These are phyloP conservation scores for Lucinisca nassula DNA, from an alignment of 2,888 invertebrate species.

Conservation along the genomic window DNA sequence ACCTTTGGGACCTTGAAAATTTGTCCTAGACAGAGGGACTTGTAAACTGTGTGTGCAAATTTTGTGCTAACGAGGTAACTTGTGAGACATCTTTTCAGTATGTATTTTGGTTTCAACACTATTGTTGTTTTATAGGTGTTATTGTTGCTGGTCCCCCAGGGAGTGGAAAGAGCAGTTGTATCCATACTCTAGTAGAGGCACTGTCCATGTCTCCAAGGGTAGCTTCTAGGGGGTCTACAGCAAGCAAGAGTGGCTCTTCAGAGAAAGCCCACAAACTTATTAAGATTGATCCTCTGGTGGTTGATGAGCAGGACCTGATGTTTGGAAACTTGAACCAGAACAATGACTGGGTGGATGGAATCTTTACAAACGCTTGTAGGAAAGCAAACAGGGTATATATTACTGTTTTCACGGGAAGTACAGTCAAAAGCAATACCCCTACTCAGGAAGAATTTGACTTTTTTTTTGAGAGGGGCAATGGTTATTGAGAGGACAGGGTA, in stretches of 20 bases:
- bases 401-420: no score
- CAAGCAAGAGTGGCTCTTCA: conserved; percentile 71
- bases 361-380: conserved; percentile 87
- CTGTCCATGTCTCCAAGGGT: conserved; percentile 81
- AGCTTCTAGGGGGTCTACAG: conserved; percentile 78
- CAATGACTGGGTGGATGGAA: conserved; percentile 87
- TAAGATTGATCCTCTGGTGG: conserved; percentile 87
- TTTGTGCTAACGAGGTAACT: no score
- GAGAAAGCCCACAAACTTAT: conserved; percentile 86
- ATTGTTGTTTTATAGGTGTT: conserved; percentile 79
- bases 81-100: no score
- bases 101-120: no score
- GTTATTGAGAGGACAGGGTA: no score
- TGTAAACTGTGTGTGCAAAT: no score
- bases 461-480: no score
- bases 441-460: no score
- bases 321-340: conserved; percentile 86
- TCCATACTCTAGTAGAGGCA: conserved; percentile 86
- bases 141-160: conserved; percentile 87
- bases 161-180: conserved; percentile 87
- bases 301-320: conserved; percentile 86
- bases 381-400: conserved; percentile 87
- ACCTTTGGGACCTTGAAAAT: no score
- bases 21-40: no score
- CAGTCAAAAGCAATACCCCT: no score